Percentiles rank a stretch among this genome's conserved stretches.
phyloP scores from a whole-genome alignment of 2,113 vertebrate genomes.

The Ictalurus furcatus region DNA sequence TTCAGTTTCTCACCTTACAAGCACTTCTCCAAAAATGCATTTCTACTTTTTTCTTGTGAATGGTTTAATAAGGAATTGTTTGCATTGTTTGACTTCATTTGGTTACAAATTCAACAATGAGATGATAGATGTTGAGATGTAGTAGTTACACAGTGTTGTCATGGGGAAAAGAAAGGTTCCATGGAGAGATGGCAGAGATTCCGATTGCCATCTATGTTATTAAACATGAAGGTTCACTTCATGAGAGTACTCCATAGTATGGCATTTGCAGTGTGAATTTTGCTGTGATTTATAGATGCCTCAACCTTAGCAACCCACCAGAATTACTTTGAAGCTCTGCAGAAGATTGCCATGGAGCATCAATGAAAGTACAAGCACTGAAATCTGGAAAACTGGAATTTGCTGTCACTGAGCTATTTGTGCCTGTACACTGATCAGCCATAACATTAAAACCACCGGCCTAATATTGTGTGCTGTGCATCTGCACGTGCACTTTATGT shows the following conservation, averaged over 20 bases:
- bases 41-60: not conserved
- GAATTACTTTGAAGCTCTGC: not conserved
- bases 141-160: not conserved
- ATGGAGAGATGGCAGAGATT: not conserved
- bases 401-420: not conserved
- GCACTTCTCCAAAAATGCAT: not conserved
- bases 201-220: not conserved
- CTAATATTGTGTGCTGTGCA: no score
- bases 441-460: no score
- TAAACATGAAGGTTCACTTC: not conserved
- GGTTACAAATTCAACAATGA: not conserved
- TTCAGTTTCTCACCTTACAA: not conserved
- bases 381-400: not conserved
- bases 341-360: not conserved
- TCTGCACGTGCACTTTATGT: no score
- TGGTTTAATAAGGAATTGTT: not conserved
- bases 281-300: conserved; percentile 1
- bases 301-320: not conserved
- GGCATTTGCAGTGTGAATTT: conserved; percentile 8
- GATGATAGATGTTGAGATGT: not conserved
- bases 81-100: not conserved
- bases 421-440: no score
- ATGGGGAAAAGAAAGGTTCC: not conserved
- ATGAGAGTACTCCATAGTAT: not conserved
- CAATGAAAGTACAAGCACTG: not conserved